Conservation (phyloP, 2,888 invertebrate genomes). For the Tachina fera region DNA sequence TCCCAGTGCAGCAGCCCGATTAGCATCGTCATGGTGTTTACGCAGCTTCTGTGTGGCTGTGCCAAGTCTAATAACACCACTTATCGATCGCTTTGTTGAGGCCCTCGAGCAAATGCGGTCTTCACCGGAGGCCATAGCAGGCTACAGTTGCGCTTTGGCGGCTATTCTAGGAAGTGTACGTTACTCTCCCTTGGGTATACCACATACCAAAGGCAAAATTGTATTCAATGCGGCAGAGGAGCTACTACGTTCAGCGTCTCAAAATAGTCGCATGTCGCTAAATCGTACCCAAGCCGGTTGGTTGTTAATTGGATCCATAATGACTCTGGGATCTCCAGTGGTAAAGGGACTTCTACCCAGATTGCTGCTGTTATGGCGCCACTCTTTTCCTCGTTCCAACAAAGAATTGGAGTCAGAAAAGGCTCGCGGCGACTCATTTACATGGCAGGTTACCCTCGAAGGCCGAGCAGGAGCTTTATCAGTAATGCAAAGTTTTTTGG, state of each 20-base stretch:
- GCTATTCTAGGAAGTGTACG: slow-evolving; percentile 96
- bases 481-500: slow-evolving; percentile 96
- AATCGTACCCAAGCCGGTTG: slow-evolving; percentile 98
- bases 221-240: slow-evolving; percentile 99
- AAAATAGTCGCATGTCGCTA: slow-evolving; percentile 96
- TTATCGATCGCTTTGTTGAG: slow-evolving; percentile 94
- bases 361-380: slow-evolving; percentile 97
- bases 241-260: slow-evolving; percentile 96
- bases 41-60: slow-evolving; percentile 95
- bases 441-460: slow-evolving; percentile 99
- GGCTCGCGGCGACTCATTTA: slow-evolving; percentile 97
- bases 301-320: slow-evolving; percentile 97
- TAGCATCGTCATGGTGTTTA: slow-evolving; percentile 97
- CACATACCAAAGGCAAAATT: slow-evolving; percentile 98
- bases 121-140: slow-evolving; percentile 93
- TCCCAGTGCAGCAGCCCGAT: slow-evolving; percentile 95
- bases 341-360: slow-evolving; percentile 95
- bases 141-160: slow-evolving; percentile 96
- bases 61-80: slow-evolving; percentile 96
- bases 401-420: slow-evolving; percentile 99
- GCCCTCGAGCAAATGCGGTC: slow-evolving; percentile 94
- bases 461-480: slow-evolving; percentile 98
- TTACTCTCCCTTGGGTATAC: slow-evolving; percentile 95
- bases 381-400: slow-evolving; percentile 97
- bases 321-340: slow-evolving; percentile 96